Conservation (phyloP, 2,888 invertebrate species). For the Caenorhabditis wallacei region DNA sequence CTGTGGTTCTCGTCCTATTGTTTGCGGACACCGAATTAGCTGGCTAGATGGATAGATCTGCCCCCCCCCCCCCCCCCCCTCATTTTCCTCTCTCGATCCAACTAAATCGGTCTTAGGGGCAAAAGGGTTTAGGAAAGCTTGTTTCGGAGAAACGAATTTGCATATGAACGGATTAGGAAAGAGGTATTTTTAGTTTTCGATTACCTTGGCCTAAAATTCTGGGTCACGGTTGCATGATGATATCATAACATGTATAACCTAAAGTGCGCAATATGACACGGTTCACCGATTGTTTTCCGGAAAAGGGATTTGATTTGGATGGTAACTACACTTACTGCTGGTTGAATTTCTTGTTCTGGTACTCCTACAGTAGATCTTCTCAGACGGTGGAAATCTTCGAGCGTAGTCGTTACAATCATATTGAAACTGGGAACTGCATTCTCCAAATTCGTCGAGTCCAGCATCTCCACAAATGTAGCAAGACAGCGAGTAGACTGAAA, state of each 20-base stretch:
- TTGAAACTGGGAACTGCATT: slow-evolving; percentile 76
- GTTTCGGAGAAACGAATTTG: slow-evolving; percentile 1
- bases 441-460: slow-evolving; percentile 77
- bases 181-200: background rate
- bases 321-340: slow-evolving; percentile 66
- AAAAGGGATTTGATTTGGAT: slow-evolving; percentile 9
- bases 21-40: slow-evolving; percentile 58
- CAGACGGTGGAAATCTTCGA: slow-evolving; percentile 62
- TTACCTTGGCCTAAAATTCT: slow-evolving; percentile 15
- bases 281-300: slow-evolving; percentile 25
- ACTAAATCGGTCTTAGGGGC: slow-evolving; percentile 42
- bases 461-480: slow-evolving; percentile 78
- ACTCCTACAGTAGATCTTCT: slow-evolving; percentile 78
- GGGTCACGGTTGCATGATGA: slow-evolving; percentile 27
- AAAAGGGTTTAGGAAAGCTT: slow-evolving; percentile 31
- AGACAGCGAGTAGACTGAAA: slow-evolving; percentile 61
- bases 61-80: background rate
- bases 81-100: background rate
- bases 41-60: slow-evolving; percentile 1
- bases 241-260: slow-evolving; percentile 35
- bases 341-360: slow-evolving; percentile 70
- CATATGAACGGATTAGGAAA: background rate
- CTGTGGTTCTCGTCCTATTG: slow-evolving; percentile 24
- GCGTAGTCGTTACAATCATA: slow-evolving; percentile 75
- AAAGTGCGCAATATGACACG: slow-evolving; percentile 42